Base-by-base conservation (phyloP, 1,140 invertebrate genomes). In the Pantala flavescens region DNA sequence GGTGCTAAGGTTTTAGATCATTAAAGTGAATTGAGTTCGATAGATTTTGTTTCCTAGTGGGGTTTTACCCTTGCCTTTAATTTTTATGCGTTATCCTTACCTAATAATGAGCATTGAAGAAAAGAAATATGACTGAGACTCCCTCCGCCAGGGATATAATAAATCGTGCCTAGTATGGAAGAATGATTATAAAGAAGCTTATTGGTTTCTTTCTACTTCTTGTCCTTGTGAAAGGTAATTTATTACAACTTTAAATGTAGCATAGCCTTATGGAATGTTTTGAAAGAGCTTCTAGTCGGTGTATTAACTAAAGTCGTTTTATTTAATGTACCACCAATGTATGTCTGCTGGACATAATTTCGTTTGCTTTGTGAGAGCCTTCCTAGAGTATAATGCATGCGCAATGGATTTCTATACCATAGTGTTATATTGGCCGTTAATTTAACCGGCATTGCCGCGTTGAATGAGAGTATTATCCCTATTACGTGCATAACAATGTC, bases 81-180 rank as follows among this genome's bases (percentile, higher is more conserved):
- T 5, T 36, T 5, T 36, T 36, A 2, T 36, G 9, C 28, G 28
- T 36, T 36, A 36, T 36, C n/a, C n/a, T n/a, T n/a, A n/a, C n/a
- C 43, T 21, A 63, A 16, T 63, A 21, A 63, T n/a, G n/a, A 14
- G 28, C 3, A 21, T 12, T 63, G 12, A 63, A 63, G n/a, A 19
- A 49, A 63, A 12, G n/a, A 63, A 21, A 19, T 21, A 63, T 63
- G 49, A 7, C n/a, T 63, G 49, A 63, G 49, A 21, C 5, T 16
- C 14, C 49, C 14, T 63, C 12, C n/a, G 12, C 49, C 49, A 14
- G n/a, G 49, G 12, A 63, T 63, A 63, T 19, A 19, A 63, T 63
- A 1, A 63, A 63, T 63, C 49, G 49, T 63, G 49, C 49, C 49
- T 63, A 63, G n/a, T 63, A 63, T 63, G 49, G 49, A 63, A 63